phyloP scores from a whole-genome alignment of 2,797 vertebrate genomes.

The Molothrus aeneus region DNA sequence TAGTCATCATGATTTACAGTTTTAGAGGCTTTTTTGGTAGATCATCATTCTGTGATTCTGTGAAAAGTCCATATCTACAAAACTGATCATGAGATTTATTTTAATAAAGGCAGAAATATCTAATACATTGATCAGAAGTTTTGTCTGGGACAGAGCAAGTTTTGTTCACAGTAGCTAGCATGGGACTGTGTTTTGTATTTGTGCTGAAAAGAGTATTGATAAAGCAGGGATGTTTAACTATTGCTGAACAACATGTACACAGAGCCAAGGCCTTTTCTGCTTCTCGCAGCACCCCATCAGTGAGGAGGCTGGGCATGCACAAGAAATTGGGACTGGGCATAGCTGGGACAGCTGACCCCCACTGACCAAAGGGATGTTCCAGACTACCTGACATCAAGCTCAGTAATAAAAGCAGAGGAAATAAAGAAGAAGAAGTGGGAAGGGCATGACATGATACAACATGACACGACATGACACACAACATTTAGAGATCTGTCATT shows the following conservation, averaged over 20 bases:
- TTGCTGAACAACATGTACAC: neutral
- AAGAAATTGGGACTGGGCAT: neutral
- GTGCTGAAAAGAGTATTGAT: neutral
- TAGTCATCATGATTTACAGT: neutral
- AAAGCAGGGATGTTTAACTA: neutral
- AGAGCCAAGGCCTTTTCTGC: neutral
- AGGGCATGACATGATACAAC: rapidly evolving
- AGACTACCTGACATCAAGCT: rapidly evolving
- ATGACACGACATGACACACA: rapidly evolving
- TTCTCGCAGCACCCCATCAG: rapidly evolving
- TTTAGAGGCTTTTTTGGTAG: neutral
- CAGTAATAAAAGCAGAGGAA: neutral
- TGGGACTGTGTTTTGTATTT: neutral
- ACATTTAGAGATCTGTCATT: neutral
- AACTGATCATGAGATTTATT: neutral
- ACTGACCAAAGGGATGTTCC: neutral
- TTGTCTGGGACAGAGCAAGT: neutral
- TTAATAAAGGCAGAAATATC: neutral
- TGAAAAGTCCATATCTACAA: neutral
- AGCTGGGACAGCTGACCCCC: neutral
- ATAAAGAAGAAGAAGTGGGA: neutral
- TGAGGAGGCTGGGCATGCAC: rapidly evolving
- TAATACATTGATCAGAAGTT: neutral
- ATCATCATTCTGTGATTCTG: neutral
- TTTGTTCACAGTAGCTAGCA: neutral